A percentile compares a stretch with the other conserved stretches of the same genome.
These are phyloP conservation scores for Collichthys lucidus DNA, from an alignment of 2,113 vertebrate genomes.

Conservation along the genomic window DNA sequence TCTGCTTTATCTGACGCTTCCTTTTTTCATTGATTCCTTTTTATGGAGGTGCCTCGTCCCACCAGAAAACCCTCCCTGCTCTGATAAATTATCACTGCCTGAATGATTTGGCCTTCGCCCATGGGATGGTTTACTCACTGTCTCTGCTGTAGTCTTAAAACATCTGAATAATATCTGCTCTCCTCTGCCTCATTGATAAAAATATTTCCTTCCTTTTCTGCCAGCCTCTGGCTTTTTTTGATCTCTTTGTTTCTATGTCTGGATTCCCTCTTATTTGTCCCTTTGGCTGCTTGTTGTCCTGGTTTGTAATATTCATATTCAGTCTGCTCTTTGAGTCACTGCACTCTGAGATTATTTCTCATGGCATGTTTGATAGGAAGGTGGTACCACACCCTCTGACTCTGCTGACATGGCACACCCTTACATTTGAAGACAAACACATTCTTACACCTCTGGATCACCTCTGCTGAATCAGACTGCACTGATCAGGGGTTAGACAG, in stretches of 20 bases:
- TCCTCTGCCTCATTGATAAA: background rate
- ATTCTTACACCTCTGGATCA: conserved; percentile 19
- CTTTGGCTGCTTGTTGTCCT: background rate
- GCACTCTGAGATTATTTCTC: background rate
- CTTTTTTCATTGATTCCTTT: background rate
- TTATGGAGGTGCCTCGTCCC: background rate
- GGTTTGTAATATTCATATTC: background rate
- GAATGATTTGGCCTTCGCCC: conserved; percentile 7
- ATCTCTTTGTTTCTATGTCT: background rate
- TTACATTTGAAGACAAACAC: conserved; percentile 35
- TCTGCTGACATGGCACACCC: conserved; percentile 28
- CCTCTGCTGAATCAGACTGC: background rate
- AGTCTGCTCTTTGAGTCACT: background rate
- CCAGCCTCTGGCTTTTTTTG: background rate
- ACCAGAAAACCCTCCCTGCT: background rate
- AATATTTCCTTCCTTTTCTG: background rate
- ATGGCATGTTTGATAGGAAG: background rate
- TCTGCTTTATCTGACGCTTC: background rate
- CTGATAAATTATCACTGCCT: conserved; percentile 13
- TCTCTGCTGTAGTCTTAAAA: conserved; percentile 7
- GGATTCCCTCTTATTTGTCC: background rate
- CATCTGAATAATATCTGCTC: background rate
- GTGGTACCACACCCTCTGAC: conserved; percentile 10
- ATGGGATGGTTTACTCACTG: background rate
- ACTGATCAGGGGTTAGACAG: background rate